Conservation (phyloP, 2,113 vertebrate species). For the Gnathonemus echidnorhynchus region DNA sequence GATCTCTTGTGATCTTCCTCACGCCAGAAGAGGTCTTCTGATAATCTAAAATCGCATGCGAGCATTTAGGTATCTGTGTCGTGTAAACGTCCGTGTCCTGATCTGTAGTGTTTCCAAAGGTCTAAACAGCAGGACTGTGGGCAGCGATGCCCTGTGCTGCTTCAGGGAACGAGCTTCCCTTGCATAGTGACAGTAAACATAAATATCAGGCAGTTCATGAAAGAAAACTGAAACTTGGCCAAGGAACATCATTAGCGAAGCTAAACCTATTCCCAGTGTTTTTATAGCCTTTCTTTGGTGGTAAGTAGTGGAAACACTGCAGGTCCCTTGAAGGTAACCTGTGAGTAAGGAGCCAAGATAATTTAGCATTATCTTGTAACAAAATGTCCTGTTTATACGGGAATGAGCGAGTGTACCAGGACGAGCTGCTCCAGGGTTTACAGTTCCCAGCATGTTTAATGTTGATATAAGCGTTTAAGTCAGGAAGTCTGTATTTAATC, state of each 20-base stretch:
- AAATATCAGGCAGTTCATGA: not conserved
- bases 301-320: not conserved
- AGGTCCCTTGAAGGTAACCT: not conserved
- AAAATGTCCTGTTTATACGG: not conserved
- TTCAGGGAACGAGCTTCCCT: not conserved
- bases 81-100: not conserved
- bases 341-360: not conserved
- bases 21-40: not conserved
- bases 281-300: not conserved
- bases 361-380: not conserved
- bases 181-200: not conserved
- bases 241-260: not conserved
- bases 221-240: not conserved
- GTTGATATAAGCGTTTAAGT: not conserved
- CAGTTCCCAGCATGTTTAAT: not conserved
- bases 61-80: not conserved
- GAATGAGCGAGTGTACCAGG: not conserved
- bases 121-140: not conserved
- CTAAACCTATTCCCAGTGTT: not conserved
- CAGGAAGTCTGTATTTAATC: not conserved
- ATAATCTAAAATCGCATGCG: not conserved
- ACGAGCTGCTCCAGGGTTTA: not conserved
- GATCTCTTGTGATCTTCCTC: not conserved
- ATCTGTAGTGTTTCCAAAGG: not conserved
- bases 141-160: not conserved